A percentile compares a stretch with the other conserved stretches of the same genome.
Conservation (phyloP, 2,888 invertebrate species). For the Leptinotarsa tumamoca region DNA sequence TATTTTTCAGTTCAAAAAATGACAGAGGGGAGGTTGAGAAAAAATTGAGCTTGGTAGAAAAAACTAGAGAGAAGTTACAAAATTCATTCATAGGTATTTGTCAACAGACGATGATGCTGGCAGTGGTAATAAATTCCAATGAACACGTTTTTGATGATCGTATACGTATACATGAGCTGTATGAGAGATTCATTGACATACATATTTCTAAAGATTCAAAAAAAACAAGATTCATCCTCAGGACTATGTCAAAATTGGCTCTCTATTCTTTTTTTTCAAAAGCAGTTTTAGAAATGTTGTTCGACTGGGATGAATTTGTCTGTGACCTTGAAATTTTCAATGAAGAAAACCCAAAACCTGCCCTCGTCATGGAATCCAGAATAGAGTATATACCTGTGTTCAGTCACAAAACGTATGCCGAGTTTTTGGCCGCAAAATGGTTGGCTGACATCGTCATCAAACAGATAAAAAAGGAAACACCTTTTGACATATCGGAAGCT, state of each 20-base stretch:
- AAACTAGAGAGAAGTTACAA: conserved; percentile 18
- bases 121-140: conserved; percentile 26
- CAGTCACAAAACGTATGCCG: conserved; percentile 36
- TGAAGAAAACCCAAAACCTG: conserved; percentile 23
- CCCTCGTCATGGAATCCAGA: conserved; percentile 8
- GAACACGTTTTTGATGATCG: not conserved
- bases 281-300: not conserved
- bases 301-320: conserved; percentile 31
- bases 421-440: conserved; percentile 34
- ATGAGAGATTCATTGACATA: conserved; percentile 25
- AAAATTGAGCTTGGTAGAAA: conserved; percentile 10
- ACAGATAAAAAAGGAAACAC: conserved; percentile 25
- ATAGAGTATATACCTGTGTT: conserved; percentile 21
- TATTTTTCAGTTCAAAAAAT: conserved; percentile 14
- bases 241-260: conserved; percentile 32
- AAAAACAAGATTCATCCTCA: conserved; percentile 18
- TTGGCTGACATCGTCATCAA: conserved; percentile 20
- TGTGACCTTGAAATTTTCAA: conserved; percentile 19
- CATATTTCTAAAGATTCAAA: not conserved
- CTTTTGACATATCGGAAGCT: conserved; percentile 14
- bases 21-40: not conserved
- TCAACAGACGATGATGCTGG: conserved; percentile 38
- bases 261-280: conserved; percentile 25
- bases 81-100: conserved; percentile 34
- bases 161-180: conserved; percentile 22